Evolutionary conservation across 2,797 vertebrate species (phyloP).

Genomic region (Arremon aurantiirostris): DNA sequence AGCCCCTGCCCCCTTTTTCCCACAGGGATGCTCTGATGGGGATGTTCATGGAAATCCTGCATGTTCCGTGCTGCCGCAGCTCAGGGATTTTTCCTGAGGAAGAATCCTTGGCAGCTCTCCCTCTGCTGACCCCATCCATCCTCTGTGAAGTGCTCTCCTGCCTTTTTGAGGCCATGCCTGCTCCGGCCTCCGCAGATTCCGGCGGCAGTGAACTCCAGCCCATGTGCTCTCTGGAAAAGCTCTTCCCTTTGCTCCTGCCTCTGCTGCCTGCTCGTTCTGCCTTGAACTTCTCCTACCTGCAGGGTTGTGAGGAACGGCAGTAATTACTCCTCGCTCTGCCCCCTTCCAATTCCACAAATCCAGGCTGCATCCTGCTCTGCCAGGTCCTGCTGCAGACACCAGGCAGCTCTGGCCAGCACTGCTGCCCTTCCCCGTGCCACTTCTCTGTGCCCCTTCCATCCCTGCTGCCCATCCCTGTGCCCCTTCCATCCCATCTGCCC

Average conservation of each 20-base stretch:
- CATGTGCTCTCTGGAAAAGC: neutral
- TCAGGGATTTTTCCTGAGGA: neutral
- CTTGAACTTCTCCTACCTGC: conserved; percentile 54
- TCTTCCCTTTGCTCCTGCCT: conserved; percentile 4
- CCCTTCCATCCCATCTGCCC: neutral
- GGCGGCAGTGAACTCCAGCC: neutral
- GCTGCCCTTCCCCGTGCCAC: neutral
- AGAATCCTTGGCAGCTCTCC: neutral
- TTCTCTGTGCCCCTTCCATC: too few species aligned
- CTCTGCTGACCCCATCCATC: neutral
- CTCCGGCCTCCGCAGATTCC: neutral
- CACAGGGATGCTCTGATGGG: neutral
- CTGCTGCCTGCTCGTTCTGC: neutral
- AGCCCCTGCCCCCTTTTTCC: neutral
- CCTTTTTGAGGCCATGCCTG: neutral
- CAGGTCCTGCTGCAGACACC: neutral
- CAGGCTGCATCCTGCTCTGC: neutral
- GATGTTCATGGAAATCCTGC: neutral
- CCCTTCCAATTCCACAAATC: neutral
- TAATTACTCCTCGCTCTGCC: neutral
- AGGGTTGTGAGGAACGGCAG: conserved; percentile 20
- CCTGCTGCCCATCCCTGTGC: too few species aligned
- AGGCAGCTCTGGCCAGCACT: neutral
- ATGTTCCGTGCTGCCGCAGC: neutral
- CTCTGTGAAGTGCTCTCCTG: neutral